phyloP scores from a whole-genome alignment of 2,888 invertebrate genomes.

The Acleris emargana region DNA sequence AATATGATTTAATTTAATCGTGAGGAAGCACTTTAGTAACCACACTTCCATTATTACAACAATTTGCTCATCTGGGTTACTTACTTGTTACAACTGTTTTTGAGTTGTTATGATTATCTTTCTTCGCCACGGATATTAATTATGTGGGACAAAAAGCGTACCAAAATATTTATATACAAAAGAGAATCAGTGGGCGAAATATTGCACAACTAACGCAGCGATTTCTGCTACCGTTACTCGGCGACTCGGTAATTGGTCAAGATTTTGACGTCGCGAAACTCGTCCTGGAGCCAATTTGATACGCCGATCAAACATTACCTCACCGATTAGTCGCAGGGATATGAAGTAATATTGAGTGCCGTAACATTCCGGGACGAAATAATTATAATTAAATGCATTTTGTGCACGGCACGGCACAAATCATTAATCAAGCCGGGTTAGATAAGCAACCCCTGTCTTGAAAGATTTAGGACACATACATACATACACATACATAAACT shows the following conservation, averaged over 20 bases:
- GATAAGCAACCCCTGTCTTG: too few species aligned
- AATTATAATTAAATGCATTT: conserved; percentile 40
- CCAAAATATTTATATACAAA: conserved; percentile 15
- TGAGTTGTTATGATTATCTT: conserved; percentile 13
- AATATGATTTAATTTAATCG: background rate
- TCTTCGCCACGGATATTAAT: conserved; percentile 25
- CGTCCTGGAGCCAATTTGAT: conserved; percentile 50
- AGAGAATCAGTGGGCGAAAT: conserved; percentile 36
- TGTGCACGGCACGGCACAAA: background rate
- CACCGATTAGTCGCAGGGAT: conserved; percentile 51
- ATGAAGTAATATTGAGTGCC: conserved; percentile 52
- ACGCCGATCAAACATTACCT: conserved; percentile 54
- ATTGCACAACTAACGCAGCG: conserved; percentile 44
- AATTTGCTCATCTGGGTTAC: conserved; percentile 12
- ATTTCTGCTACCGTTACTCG: conserved; percentile 40
- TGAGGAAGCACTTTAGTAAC: conserved; percentile 3
- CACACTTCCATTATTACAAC: conserved; percentile 6
- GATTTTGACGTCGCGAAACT: conserved; percentile 52
- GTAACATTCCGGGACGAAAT: conserved; percentile 44
- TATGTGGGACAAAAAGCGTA: conserved; percentile 15
- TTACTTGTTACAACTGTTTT: conserved; percentile 2
- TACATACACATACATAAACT: too few species aligned
- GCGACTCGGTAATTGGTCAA: conserved; percentile 47
- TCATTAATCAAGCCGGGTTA: background rate
- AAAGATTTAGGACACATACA: too few species aligned